A percentile compares a stretch with the other conserved stretches of the same genome.
phyloP scores from a whole-genome alignment of 2,113 vertebrate genomes.

The Cavia porcellus region DNA sequence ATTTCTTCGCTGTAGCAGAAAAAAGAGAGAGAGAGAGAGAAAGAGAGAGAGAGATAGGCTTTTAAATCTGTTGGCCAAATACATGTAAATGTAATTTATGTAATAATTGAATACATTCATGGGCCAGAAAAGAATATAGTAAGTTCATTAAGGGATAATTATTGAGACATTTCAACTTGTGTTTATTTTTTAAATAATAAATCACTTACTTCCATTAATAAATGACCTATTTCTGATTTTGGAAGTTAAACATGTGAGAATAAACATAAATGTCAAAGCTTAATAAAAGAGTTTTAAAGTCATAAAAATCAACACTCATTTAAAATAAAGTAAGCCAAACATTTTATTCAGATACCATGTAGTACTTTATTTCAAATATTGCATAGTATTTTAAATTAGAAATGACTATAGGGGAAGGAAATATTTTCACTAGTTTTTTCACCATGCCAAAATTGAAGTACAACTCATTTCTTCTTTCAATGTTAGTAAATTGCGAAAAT shows the following conservation, averaged over 20 bases:
- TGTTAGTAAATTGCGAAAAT: background rate
- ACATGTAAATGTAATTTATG: background rate
- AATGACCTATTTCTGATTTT: background rate
- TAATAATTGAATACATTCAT: background rate
- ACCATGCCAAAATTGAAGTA: background rate
- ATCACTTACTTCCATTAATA: background rate
- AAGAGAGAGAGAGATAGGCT: no score
- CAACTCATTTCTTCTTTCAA: background rate
- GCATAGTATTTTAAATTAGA: background rate
- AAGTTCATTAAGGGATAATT: background rate
- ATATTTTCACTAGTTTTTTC: background rate
- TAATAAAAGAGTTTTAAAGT: background rate
- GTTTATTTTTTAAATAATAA: background rate
- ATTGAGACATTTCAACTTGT: background rate
- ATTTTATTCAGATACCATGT: background rate
- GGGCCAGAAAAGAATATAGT: background rate
- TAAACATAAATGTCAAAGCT: background rate
- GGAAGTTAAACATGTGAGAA: background rate
- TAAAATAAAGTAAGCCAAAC: background rate
- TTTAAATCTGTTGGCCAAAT: background rate
- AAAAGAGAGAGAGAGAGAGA: no score
- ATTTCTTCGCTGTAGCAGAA: background rate
- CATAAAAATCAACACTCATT: background rate
- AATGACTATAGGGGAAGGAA: background rate
- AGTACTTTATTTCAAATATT: no score